Conservation (phyloP, 1,140 invertebrate species). For the Hirudo medicinalis region DNA sequence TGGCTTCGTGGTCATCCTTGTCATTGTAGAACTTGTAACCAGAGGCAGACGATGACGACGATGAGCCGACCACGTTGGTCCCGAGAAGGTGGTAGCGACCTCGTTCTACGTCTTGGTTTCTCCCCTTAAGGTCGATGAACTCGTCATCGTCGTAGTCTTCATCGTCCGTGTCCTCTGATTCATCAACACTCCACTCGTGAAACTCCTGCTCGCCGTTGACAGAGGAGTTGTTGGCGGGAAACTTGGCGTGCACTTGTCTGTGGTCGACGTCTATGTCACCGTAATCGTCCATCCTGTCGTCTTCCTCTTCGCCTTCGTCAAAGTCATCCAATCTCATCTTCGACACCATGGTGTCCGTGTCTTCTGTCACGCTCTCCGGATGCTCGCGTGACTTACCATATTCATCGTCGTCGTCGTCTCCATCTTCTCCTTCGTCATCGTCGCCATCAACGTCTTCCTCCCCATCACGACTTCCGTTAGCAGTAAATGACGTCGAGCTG, state of each 20-base stretch:
- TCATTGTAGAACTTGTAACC: not conserved
- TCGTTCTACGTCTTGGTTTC: not conserved
- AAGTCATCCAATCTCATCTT: not conserved
- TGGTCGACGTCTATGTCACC: not conserved
- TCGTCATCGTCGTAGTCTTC: not conserved
- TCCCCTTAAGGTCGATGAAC: not conserved
- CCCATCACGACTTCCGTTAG: not conserved
- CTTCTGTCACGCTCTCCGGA: not conserved
- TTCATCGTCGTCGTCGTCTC: not conserved
- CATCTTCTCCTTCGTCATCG: not conserved
- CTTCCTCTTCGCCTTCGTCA: not conserved
- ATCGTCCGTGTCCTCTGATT: not conserved
- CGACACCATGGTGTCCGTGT: not conserved
- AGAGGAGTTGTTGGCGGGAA: too few species aligned
- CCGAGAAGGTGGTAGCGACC: not conserved
- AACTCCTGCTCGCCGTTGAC: too few species aligned
- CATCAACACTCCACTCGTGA: not conserved
- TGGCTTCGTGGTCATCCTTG: not conserved
- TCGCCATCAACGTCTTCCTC: not conserved
- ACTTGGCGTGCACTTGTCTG: too few species aligned
- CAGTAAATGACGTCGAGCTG: not conserved
- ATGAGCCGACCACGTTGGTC: not conserved
- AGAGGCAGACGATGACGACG: slow-evolving; percentile 1
- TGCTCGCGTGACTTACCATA: too few species aligned
- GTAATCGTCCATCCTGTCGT: not conserved